Conservation (phyloP, 2,888 invertebrate genomes). For the Monoplex corrugatus region DNA sequence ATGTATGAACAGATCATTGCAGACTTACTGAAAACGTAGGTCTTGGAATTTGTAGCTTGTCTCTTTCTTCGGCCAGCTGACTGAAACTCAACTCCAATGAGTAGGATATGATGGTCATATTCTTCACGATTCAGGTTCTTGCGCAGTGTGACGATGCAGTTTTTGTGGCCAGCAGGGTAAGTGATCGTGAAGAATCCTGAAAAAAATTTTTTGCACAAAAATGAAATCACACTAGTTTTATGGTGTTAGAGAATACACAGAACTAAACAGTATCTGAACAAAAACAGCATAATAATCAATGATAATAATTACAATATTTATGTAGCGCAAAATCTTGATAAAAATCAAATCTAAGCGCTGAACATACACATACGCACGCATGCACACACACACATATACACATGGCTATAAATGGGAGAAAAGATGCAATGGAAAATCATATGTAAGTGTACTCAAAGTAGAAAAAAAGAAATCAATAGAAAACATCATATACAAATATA, state of each 20-base stretch:
- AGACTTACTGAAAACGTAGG: constrained; percentile 47
- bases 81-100: constrained; percentile 42
- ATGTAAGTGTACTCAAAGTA: too few species aligned
- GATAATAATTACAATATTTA: too few species aligned
- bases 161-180: constrained; percentile 89
- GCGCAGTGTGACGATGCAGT: constrained; percentile 90
- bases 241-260: too few species aligned
- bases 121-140: constrained; percentile 88
- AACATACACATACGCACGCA: background rate
- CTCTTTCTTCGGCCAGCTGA: constrained; percentile 49
- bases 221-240: background rate
- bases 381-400: background rate
- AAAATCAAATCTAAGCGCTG: too few species aligned
- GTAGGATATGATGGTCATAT: constrained; percentile 84
- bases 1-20: background rate
- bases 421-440: too few species aligned
- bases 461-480: too few species aligned
- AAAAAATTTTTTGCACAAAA: background rate
- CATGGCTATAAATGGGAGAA: too few species aligned
- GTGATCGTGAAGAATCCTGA: constrained; percentile 79
- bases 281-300: too few species aligned
- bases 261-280: too few species aligned
- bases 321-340: too few species aligned
- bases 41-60: constrained; percentile 39
- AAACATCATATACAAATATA: too few species aligned